Base-by-base conservation (phyloP, 1,140 invertebrate species). In the Drusus annulatus region DNA sequence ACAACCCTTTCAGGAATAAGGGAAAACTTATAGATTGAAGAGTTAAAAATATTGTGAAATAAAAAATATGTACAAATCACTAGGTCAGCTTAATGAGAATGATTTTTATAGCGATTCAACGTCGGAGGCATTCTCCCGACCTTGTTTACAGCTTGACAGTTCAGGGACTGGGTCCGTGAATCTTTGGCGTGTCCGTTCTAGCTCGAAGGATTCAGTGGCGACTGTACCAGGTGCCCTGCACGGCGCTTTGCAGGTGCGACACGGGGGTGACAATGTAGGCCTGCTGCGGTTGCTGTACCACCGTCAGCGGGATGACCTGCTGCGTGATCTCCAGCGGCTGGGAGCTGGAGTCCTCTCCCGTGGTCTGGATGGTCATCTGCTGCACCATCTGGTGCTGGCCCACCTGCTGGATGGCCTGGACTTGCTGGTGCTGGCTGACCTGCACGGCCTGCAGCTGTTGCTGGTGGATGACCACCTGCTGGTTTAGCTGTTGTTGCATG, bases 191-290 rank as follows among this genome's bases (percentile, higher is more conserved):
- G 1, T 45, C 36, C 16, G 25, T 52, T 7, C 19, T 52, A n/a
- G 31, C 31, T 10, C 8, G 13, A 10, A 28, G 19, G 45, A 31
- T 86, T 89, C 88, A 90, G 87, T 90, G 88, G 82, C 89, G 85
- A 28, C 80, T 81, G 84, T 90, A 90, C 88, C 89, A 90, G 15
- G 89, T 85, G 17, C 89, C 87, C 80, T 89, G 89, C 21, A 90
- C 87, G 52, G 89, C 85, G 0, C 89, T 90, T 81, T 90, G 89
- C 84, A 93, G 88, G 85, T 92, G 91, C 28, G 91, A 90, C 17
- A 93, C 91, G 1, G 92, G 92, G 7, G 92, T 92, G 3, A 92
- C 91, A 78, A 93, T 88, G 85, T 92, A 92, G 0, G 91, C 89
- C 83, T 91, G 91, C 82, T 90, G 91, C 17, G 90, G 89, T 80